phyloP scores from a whole-genome alignment of 2,888 invertebrate genomes.

The Hemistola chrysoprasaria region DNA sequence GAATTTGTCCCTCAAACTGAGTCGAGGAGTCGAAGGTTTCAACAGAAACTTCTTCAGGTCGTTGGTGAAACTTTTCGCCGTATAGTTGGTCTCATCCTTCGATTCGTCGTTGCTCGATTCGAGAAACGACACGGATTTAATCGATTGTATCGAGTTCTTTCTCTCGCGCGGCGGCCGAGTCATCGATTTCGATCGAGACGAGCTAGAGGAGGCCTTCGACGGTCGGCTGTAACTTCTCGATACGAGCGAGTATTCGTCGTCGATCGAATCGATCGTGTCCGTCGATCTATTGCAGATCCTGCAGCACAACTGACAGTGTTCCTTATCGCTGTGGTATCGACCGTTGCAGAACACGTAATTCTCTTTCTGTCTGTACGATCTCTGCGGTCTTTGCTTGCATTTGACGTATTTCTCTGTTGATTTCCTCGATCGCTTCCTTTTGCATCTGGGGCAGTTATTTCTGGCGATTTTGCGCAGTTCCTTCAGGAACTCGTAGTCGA shows the following conservation, averaged over 20 bases:
- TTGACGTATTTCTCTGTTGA: conserved; percentile 35
- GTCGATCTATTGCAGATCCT: conserved; percentile 62
- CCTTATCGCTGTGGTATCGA: conserved; percentile 59
- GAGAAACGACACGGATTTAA: conserved; percentile 75
- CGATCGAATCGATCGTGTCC: conserved; percentile 65
- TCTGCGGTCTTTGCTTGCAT: conserved; percentile 35
- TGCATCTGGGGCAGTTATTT: conserved; percentile 69
- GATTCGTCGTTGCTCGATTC: conserved; percentile 70
- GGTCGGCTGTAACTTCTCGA: conserved; percentile 64
- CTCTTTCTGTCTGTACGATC: conserved; percentile 41
- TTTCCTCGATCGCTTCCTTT: conserved; percentile 46
- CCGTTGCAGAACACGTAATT: conserved; percentile 65
- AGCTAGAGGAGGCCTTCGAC: conserved; percentile 32
- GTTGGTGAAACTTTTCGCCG: conserved; percentile 77
- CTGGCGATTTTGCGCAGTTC: conserved; percentile 69
- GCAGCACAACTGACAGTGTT: conserved; percentile 70
- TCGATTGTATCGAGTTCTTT: conserved; percentile 72
- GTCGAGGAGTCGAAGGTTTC: conserved; percentile 67
- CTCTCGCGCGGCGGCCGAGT: conserved; percentile 47
- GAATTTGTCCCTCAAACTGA: conserved; percentile 73
- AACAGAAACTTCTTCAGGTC: conserved; percentile 74
- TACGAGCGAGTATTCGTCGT: conserved; percentile 66
- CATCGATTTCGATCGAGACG: conserved; percentile 44
- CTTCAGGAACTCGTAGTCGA: conserved; percentile 74
- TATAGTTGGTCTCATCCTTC: conserved; percentile 74